A percentile compares a stretch with the other conserved stretches of the same genome.
These are phyloP conservation scores for Tenualosa ilisha DNA, from an alignment of 2,797 vertebrate species.

Conservation along the genomic window DNA sequence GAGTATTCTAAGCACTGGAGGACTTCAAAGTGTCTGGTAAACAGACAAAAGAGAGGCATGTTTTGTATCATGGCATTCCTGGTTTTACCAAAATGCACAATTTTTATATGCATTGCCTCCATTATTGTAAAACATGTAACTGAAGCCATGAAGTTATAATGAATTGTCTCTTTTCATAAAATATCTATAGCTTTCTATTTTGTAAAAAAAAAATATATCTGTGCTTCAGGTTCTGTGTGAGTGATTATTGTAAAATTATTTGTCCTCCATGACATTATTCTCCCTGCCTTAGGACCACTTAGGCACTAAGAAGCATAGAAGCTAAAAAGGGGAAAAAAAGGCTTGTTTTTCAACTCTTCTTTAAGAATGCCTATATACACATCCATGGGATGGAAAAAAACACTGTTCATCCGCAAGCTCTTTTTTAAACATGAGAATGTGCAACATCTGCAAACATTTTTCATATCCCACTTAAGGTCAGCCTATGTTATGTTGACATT, in stretches of 20 bases:
- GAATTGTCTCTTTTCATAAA: neutral
- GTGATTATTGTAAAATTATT: neutral
- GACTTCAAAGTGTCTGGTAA: neutral
- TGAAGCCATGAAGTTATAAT: neutral
- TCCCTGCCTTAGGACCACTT: neutral
- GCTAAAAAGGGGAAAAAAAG: too few relatives aligned
- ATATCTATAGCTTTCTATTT: neutral
- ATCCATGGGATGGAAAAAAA: neutral
- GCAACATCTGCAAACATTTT: neutral
- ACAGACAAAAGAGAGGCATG: neutral
- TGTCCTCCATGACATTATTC: neutral
- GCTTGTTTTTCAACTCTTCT: neutral
- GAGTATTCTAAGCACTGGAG: constrained; percentile 19
- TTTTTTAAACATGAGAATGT: neutral
- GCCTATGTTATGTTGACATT: too few relatives aligned
- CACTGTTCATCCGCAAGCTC: neutral
- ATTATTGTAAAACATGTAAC: neutral
- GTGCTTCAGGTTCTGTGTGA: neutral
- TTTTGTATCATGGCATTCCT: neutral
- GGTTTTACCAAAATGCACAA: neutral
- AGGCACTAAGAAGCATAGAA: neutral
- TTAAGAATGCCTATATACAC: neutral
- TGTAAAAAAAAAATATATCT: neutral
- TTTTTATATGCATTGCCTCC: neutral
- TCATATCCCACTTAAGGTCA: neutral